Evolutionary conservation across 2,888 invertebrate genomes (phyloP), one percentile per base, ranked within the genome.

Genomic region (Napeogenes inachia): DNA sequence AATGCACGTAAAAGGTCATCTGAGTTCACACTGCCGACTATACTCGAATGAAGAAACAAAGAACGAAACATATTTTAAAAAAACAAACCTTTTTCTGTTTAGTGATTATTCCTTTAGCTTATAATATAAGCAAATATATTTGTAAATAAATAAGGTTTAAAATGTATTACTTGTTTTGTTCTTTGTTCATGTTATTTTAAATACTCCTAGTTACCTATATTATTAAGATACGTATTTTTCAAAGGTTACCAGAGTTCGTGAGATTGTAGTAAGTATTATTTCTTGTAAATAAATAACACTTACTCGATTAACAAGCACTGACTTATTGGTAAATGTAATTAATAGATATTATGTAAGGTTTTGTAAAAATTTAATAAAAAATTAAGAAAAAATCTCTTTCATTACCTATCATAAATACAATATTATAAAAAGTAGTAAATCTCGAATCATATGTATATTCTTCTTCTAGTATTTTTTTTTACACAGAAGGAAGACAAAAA

Each of bases 181-280:
- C 42, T 42, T 12, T 42, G 42, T 38, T 38, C 8, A 4, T 38
- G 8, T 42, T 42, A 10, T 42, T 10, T 10, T 42, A 50, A 55
- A 71, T 65, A 68, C 66, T 54, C 57, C 53, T 58, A 65, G 61
- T 63, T 65, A 66, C 57, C 60, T 60, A 59, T 57, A 61, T 56
- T 33, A 33, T 61, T 64, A 61, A 71, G 68, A 67, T 61, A 61
- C 65, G 65, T 65, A 74, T 76, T 79, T 82, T 80, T 79, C 78
- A 81, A 81, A 79, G 80, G 81, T 83, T 82, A 79, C 80, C 75
- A 66, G 62, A 64, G 61, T 61, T 60, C 68, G 66, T 64, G 64
- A 59, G 64, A 65, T 69, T 62, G 67, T 54, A 60, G 64, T 63
- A 69, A 72, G 70, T 72, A 65, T 70, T 56, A 56, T 57, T 63